Base-by-base conservation (phyloP, 2,113 vertebrate species). In the Climacteris rufus region DNA sequence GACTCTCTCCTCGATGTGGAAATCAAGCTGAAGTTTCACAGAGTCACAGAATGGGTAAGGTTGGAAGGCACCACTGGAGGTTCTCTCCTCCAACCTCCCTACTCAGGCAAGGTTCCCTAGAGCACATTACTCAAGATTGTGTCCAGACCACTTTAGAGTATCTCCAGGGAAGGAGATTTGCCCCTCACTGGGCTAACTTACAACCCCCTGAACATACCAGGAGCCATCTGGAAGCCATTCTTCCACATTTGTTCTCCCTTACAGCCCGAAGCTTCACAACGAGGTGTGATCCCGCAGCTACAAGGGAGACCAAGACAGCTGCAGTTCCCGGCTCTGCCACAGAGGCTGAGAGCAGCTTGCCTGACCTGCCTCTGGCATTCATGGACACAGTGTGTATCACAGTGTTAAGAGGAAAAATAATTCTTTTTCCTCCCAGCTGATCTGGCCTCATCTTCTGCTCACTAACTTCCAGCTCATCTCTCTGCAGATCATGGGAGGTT, bases 331-430 rank as follows among this genome's bases (percentile, higher is more conserved):
- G 13, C 49, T 92, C 44, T 57, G 28, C 24, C 44, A 70, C 39
- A 49, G 45, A 53, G 16, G 53, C 69, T 54, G 57, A 84, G 44
- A 44, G 52, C 77, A 75, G 39, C 33, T 10, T 57, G 33, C 68
- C 68, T 42, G 39, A 54, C 45, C 59, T 39, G 60, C 65, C 64
- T 64, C 80, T 71, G 44, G 37, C 40, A 50, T 42, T 45, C 60
- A 44, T 0, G 4, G 50, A 18, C 60, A 53, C 2, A 3, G 10
- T 4, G 13, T 13, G 10, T 11, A 72, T 28, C 53, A 49, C 3
- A 2, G 22, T 15, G 31, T 45, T 21, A 44, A 65, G 31, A 63
- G 21, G 31, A 85, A 75, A 76, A 50, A 59, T 13, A 10, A 47
- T 25, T 71, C 15, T 4, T 68, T 69, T 56, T 33, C 39, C 81